phyloP scores from a whole-genome alignment of 2,113 vertebrate genomes.

The Saimiri boliviensis region DNA sequence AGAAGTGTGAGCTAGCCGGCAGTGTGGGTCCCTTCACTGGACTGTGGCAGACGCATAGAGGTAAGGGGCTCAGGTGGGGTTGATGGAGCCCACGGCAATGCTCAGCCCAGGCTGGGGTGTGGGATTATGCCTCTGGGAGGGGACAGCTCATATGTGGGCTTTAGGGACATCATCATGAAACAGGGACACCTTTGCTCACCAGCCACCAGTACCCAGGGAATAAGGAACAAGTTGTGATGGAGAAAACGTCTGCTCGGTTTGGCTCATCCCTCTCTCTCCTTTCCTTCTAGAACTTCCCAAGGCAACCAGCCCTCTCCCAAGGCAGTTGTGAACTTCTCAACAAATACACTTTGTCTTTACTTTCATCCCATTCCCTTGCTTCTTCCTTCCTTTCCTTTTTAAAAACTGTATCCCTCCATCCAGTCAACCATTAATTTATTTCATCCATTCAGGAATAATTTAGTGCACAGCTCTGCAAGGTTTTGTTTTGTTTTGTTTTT shows the following conservation, averaged over 20 bases:
- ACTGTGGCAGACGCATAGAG: slow-evolving; percentile 91
- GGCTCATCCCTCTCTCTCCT: background rate
- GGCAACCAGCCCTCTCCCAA: too few species aligned
- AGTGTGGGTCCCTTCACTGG: slow-evolving; percentile 90
- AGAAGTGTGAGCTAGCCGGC: slow-evolving; percentile 96
- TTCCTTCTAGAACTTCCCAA: background rate
- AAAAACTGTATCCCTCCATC: background rate
- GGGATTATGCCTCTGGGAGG: background rate
- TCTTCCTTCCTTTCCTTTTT: background rate
- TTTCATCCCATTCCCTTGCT: accelerated
- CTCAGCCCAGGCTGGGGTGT: background rate
- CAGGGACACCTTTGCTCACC: background rate
- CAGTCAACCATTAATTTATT: background rate
- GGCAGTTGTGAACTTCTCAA: too few species aligned
- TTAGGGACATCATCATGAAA: background rate
- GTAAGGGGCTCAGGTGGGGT: slow-evolving; percentile 76
- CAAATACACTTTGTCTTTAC: accelerated
- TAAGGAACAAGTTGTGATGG: background rate
- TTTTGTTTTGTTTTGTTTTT: too few species aligned
- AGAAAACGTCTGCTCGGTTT: accelerated
- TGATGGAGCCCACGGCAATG: background rate
- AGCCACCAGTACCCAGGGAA: background rate
- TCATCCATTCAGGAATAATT: background rate
- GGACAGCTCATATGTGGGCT: background rate
- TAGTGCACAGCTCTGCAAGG: background rate